Base-by-base conservation (phyloP, 2,888 invertebrate genomes). In the Carcina quercana region DNA sequence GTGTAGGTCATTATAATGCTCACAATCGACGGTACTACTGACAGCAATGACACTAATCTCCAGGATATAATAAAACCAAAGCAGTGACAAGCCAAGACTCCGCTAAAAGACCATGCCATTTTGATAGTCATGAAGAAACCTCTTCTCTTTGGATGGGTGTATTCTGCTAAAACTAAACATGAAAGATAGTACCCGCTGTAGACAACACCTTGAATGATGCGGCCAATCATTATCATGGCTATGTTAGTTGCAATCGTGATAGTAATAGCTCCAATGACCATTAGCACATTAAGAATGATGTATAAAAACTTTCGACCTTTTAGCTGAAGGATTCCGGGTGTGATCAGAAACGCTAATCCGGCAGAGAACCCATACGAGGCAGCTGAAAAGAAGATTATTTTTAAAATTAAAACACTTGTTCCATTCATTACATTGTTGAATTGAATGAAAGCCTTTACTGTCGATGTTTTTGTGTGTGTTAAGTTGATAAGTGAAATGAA, bases 281-380 rank as follows among this genome's bases (percentile, higher is more conserved):
- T 32, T 6, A 47, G 15, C 1, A 32, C 5, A 14, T 47, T 47
- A 24, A 45, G 35, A 2, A 27, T 21, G 1, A 25, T 31, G n/a
- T 40, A 47, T 14, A 39, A 35, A 12, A 41, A 38, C 28, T 35
- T 38, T 10, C 47, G 34, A n/a, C 47, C 47, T 14, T 45, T 47
- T 4, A 35, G 3, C 21, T 47, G 47, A 47, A 47, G 45, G 3
- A 47, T 7, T 4, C 35, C 10, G 1, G 47, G 45, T 4, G 47
- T 27, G n/a, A 43, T 34, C 3, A 42, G 10, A 13, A 36, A 45
- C 7, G 47, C 40, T 1, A 47, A 28, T 1, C 38, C 27, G n/a
- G 28, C 38, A 1, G 30, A 12, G 15, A 31, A 26, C 5, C 32
- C 25, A 14, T 32, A 28, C 5, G 32, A 13, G 2, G 38, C 35